Conservation (phyloP, 2,797 vertebrate species). For the Ataeniobius toweri region DNA sequence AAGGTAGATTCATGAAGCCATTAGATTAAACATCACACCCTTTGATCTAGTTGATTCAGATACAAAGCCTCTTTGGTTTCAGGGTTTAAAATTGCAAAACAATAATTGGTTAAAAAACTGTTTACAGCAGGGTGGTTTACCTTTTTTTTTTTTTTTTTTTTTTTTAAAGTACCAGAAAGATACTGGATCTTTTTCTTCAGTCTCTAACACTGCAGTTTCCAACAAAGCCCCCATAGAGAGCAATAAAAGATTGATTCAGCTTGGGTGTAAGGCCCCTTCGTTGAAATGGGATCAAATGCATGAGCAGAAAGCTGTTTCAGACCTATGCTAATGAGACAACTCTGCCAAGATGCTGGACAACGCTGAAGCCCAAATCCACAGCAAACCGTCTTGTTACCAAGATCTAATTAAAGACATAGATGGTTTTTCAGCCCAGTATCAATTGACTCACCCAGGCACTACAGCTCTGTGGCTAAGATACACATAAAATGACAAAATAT, state of each 20-base stretch:
- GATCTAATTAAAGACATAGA: constrained; percentile 2
- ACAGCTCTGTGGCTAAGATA: not conserved
- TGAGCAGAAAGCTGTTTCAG: constrained; percentile 54
- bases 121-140: constrained; percentile 19
- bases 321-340: constrained; percentile 63
- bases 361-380: constrained; percentile 22
- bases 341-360: constrained; percentile 51
- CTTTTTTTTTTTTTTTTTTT: constrained; percentile 30
- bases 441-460: not conserved
- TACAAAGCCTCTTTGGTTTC: constrained; percentile 27
- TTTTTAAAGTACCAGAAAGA: constrained; percentile 31
- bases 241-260: constrained; percentile 61
- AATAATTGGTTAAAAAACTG: constrained; percentile 21
- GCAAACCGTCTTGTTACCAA: constrained; percentile 33
- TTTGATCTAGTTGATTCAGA: constrained; percentile 17
- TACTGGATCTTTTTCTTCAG: constrained; percentile 26
- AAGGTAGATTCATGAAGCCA: constrained; percentile 23
- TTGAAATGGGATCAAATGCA: constrained; percentile 66
- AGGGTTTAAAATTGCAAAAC: constrained; percentile 32
- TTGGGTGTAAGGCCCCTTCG: constrained; percentile 50
- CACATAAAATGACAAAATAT: not conserved
- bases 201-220: constrained; percentile 24
- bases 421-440: constrained; percentile 9
- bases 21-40: constrained; percentile 56
- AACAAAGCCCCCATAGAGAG: constrained; percentile 34